phyloP scores from a whole-genome alignment of 2,113 vertebrate genomes.

The Brachypodius melanocephalos region DNA sequence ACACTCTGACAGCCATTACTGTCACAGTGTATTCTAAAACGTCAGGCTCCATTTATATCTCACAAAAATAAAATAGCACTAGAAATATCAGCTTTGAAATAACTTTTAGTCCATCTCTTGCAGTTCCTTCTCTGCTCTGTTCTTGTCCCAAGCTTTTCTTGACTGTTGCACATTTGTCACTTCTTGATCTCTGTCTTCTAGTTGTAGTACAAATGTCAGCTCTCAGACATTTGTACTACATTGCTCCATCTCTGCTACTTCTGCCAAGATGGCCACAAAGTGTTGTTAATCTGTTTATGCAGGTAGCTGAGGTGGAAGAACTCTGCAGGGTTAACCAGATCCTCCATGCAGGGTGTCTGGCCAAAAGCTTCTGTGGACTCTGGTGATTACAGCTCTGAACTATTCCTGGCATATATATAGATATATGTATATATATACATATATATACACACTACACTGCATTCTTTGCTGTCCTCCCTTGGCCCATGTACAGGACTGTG shows the following conservation, averaged over 20 bases:
- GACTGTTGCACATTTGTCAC: not conserved
- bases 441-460: no score
- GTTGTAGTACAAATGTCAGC: not conserved
- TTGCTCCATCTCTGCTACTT: not conserved
- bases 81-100: constrained; percentile 13
- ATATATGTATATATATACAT: fast-evolving
- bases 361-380: not conserved
- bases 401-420: not conserved
- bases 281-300: not conserved
- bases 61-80: not conserved
- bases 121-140: not conserved
- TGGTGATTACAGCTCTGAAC: not conserved
- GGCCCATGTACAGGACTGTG: not conserved
- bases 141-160: not conserved
- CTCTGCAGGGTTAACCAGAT: not conserved
- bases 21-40: not conserved
- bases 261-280: not conserved
- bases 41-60: not conserved
- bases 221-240: not conserved
- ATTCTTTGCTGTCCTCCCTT: not conserved
- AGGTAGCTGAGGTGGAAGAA: not conserved
- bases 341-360: fast-evolving
- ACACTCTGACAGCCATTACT: constrained; percentile 4
- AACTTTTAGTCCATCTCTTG: not conserved
- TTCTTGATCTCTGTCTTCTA: not conserved